These are phyloP conservation scores for Abrostola triplasia DNA, from an alignment of 2,888 invertebrate species.

Conservation along the genomic window DNA sequence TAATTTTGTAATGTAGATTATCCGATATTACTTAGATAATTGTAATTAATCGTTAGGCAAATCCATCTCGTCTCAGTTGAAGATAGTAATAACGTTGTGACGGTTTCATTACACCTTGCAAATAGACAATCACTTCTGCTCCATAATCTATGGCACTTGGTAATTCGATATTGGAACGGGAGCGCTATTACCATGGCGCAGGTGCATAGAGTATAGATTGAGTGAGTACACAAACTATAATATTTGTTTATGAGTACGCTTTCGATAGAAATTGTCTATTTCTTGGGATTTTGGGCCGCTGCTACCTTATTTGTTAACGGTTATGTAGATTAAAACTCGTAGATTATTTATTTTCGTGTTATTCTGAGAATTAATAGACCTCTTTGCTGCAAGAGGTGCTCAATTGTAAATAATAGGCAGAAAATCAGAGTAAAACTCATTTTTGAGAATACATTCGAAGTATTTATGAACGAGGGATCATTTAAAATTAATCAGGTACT, in stretches of 20 bases:
- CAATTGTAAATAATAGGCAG: neutral
- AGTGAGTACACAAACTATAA: conserved; percentile 38
- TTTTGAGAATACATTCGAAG: too few relatives aligned
- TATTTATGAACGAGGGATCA: too few relatives aligned
- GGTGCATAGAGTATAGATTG: conserved; percentile 55
- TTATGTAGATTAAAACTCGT: conserved; percentile 47
- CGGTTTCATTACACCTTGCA: neutral
- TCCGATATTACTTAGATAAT: too few relatives aligned
- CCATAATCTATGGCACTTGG: conserved; percentile 46
- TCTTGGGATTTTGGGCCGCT: conserved; percentile 43
- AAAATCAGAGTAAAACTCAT: too few relatives aligned
- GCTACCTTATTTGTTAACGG: conserved; percentile 41
- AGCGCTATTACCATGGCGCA: conserved; percentile 49
- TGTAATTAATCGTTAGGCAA: too few relatives aligned
- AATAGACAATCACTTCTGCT: conserved; percentile 16
- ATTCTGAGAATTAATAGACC: conserved; percentile 40
- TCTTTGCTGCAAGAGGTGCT: neutral
- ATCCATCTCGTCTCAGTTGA: too few relatives aligned
- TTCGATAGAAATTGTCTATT: conserved; percentile 37
- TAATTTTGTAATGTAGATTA: too few relatives aligned
- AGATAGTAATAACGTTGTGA: too few relatives aligned
- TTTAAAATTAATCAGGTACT: too few relatives aligned
- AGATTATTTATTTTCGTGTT: conserved; percentile 42
- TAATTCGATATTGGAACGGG: conserved; percentile 56
- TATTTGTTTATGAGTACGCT: conserved; percentile 44